Percentiles rank a stretch among this genome's conserved stretches.
These are phyloP conservation scores for Chrysogorgia sp. DNA, from an alignment of 92 coral and sea anemone genomes.

Conservation along the genomic window DNA sequence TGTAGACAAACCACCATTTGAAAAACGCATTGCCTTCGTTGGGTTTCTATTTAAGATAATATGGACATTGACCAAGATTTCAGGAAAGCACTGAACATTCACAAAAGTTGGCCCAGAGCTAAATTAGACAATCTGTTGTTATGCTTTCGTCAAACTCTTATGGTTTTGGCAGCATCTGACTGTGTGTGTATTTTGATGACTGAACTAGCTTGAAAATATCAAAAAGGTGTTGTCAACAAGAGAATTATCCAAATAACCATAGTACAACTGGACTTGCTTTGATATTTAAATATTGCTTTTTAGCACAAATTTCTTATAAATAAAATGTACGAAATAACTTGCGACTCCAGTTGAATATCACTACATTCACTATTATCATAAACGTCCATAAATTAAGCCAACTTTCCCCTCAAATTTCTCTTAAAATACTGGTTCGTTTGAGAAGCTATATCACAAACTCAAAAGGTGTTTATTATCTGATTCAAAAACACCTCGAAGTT, in stretches of 20 bases:
- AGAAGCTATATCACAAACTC: too few relatives aligned
- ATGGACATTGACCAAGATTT: not conserved
- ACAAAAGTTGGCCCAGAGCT: not conserved
- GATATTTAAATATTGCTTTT: constrained; percentile 38
- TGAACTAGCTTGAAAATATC: not conserved
- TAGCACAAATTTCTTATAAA: constrained; percentile 41
- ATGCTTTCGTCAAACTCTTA: not conserved
- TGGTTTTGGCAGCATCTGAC: not conserved
- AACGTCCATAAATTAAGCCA: too few relatives aligned
- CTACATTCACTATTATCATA: too few relatives aligned
- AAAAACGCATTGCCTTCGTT: not conserved
- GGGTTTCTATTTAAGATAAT: constrained; percentile 4
- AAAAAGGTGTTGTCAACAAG: not conserved
- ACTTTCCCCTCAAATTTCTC: too few relatives aligned
- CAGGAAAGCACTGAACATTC: not conserved
- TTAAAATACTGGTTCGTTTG: too few relatives aligned
- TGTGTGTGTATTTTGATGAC: not conserved
- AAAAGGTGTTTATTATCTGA: too few relatives aligned
- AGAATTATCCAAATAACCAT: not conserved
- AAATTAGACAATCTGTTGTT: not conserved
- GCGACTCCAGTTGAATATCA: not conserved
- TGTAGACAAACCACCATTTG: constrained; percentile 50
- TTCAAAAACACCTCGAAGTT: too few relatives aligned
- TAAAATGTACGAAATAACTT: not conserved
- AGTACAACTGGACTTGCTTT: constrained; percentile 9